Evolutionary conservation across 2,113 vertebrate genomes (phyloP), one percentile per base, ranked within the genome.

Genomic region (Cathartes aura): DNA sequence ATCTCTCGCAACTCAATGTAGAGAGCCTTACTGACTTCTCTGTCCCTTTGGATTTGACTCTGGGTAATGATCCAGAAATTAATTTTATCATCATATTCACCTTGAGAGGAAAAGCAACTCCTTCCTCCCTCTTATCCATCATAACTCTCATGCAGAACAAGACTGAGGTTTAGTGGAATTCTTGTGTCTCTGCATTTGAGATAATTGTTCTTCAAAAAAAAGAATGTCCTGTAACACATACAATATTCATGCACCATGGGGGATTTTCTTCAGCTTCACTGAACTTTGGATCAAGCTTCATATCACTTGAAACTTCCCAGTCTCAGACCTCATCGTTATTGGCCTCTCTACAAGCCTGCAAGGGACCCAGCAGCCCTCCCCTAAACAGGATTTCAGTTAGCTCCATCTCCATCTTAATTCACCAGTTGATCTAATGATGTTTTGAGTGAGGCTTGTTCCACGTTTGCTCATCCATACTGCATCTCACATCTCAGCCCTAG

Each of bases 241-340:
- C 29, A 96, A 38, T 66, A 93, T 93, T 96, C 30, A 87, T 55
- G 21, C 59, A 78, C 20, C 10, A 15, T n/a, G 67, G 55, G 63
- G 20, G 32, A 78, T 62, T 91, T 91, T 94, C 87, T 91, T 94
- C 78, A 90, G 88, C 85, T 93, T 95, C 85, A 73, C 79, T 73
- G 42, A 88, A 63, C 71, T 92, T 86, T 71, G 50, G 22, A 66
- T 82, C 81, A 89, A 76, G 79, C 67, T 86, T 86, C 63, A 21
- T 34, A 38, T 55, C 74, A 63, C 29, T 82, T 85, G 38, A 70
- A 92, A 80, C 42, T 55, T 94, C 59, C 42, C 82, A 62, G 26
- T 48, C 50, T 86, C 79, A 93, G 42, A 58, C 34, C 45, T 90
- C 79, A 55, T 15, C 2, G 2, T 15, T 88, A 76, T 19, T 62